These are phyloP conservation scores for Trypoxylus dichotomus DNA, from an alignment of 1,140 invertebrate species.

Conservation along the genomic window DNA sequence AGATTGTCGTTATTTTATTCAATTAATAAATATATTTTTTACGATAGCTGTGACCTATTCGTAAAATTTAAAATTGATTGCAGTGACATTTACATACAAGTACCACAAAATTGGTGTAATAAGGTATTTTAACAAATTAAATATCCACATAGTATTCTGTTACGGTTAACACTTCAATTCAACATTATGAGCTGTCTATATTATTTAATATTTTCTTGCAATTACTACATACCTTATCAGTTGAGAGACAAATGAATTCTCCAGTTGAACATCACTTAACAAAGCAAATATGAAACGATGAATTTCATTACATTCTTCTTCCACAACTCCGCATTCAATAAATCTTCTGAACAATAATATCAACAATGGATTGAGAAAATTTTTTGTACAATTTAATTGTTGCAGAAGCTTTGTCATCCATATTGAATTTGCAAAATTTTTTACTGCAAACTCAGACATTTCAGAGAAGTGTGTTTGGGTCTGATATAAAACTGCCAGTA, in stretches of 20 bases:
- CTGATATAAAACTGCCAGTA: slow-evolving; percentile 65
- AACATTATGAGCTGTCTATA: too few species aligned
- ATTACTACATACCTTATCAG: slow-evolving; percentile 49
- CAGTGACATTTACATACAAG: too few species aligned
- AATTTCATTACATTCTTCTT: slow-evolving; percentile 6
- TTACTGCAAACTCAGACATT: slow-evolving; percentile 58
- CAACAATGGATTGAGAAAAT: slow-evolving; percentile 59
- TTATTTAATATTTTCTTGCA: too few species aligned
- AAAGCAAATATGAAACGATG: slow-evolving; percentile 55
- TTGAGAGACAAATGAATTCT: slow-evolving; percentile 50
- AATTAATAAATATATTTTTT: too few species aligned
- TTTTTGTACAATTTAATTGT: slow-evolving; percentile 55
- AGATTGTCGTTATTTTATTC: too few species aligned
- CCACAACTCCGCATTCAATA: slow-evolving; percentile 42
- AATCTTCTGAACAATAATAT: slow-evolving; percentile 56
- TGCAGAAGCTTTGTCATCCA: slow-evolving; percentile 59
- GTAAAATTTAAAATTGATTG: too few species aligned
- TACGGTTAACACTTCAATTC: too few species aligned
- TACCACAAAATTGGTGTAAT: too few species aligned
- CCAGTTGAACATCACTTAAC: slow-evolving; percentile 59
- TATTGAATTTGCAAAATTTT: slow-evolving; percentile 55
- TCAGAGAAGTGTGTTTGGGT: slow-evolving; percentile 56
- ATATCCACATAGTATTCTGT: too few species aligned
- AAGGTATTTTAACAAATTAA: too few species aligned
- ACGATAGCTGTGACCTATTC: too few species aligned